A percentile compares a stretch with the other conserved stretches of the same genome.
Conservation (phyloP, 2,888 invertebrate genomes). For the Ptychoptera contaminata region DNA sequence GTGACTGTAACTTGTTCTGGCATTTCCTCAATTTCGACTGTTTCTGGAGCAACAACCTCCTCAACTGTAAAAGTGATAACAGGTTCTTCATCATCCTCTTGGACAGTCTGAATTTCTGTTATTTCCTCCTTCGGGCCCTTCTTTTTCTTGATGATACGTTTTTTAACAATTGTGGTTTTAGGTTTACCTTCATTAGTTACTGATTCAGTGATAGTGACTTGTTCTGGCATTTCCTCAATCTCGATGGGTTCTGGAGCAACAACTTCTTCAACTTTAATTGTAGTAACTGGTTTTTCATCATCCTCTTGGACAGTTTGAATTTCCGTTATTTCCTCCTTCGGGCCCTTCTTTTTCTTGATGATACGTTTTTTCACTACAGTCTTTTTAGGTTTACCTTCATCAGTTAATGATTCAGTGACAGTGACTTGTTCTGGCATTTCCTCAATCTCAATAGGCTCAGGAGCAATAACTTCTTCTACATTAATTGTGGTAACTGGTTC, state of each 20-base stretch:
- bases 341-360: constrained; percentile 15
- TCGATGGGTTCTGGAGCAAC: constrained; percentile 6
- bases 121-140: constrained; percentile 24
- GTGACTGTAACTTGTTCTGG: constrained; percentile 20
- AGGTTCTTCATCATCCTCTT: constrained; percentile 26
- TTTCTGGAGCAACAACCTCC: constrained; percentile 18
- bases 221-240: constrained; percentile 16
- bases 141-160: constrained; percentile 22
- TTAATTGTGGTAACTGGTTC: constrained; percentile 21
- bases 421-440: constrained; percentile 24
- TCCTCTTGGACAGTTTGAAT: constrained; percentile 12
- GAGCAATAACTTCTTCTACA: constrained; percentile 19
- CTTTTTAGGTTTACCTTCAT: constrained; percentile 21
- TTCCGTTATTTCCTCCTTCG: constrained; percentile 19
- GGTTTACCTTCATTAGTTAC: constrained; percentile 17
- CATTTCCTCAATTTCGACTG: constrained; percentile 15
- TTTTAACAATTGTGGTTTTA: constrained; percentile 17
- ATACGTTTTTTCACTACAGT: constrained; percentile 16
- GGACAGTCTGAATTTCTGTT: constrained; percentile 27
- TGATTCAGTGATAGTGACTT: constrained; percentile 9
- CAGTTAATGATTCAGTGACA: constrained; percentile 12
- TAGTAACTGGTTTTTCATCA: constrained; percentile 13
- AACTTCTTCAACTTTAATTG: constrained; percentile 7
- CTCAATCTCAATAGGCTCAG: constrained; percentile 12
- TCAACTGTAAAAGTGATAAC: constrained; percentile 20